Evolutionary conservation across 2,113 vertebrate genomes (phyloP), one percentile per base, ranked within the genome.

Genomic region (Gallinago undulata): DNA sequence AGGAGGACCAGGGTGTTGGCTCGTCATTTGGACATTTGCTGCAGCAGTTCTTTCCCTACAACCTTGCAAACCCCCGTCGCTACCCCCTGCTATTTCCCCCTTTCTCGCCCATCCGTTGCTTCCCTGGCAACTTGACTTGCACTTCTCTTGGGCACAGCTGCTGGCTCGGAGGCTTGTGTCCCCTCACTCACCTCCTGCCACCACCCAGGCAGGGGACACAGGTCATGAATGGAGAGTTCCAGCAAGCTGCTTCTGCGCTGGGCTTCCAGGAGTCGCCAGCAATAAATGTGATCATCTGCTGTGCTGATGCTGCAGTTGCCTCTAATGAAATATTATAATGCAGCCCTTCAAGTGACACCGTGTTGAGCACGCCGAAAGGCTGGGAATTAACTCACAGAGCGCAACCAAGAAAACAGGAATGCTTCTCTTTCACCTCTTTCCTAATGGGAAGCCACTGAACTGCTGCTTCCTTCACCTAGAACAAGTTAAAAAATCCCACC

Each of bases 341-440:
- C 72, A 60, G 80, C 48, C 74, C 87, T 63, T 73, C 6, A 33
- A 76, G 78, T 3, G 35, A 68, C 63, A 39, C 79, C 0, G 1
- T 0, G 4, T 2, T 3, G 30, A 63, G 45, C 68, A 4, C 1
- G 2, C 18, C 1, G 7, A 4, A 8, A 25, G 41, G 50, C 68
- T 31, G 56, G 76, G 63, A 41, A 76, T 33, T 6, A 33, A 62
- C 73, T n/a, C 55, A 14, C 70, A 33, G 33, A 77, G 25, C 1
- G 1, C 74, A 19, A 27, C n/a, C 37, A 22, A 47, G 39, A 28
- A 23, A 59, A 41, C 6, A n/a, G 48, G 63, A 91, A 60, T 8
- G 5, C 21, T 89, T 22, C 37, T 66, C 59, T 53, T 15, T 25
- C 15, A 4, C 22, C 35, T 47, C 62, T 25, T 55, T 33, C 28